phyloP scores from a whole-genome alignment of 2,888 invertebrate genomes.

The Synergus japonicus region DNA sequence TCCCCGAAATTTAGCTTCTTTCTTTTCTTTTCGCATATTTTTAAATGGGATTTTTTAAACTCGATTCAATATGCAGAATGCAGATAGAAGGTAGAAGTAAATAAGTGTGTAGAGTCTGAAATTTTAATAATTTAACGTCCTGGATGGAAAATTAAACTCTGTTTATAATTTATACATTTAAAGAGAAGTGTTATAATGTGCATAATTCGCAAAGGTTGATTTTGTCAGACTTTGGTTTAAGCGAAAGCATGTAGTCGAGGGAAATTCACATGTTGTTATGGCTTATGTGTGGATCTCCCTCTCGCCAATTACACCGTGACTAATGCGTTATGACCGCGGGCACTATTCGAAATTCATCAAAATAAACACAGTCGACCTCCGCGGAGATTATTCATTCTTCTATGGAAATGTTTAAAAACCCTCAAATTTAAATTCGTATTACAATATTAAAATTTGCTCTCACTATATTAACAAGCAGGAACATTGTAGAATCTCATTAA shows the following conservation, averaged over 20 bases:
- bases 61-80: neutral
- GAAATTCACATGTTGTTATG: conserved; percentile 28
- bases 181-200: conserved; percentile 1
- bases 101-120: neutral
- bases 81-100: neutral
- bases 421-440: neutral
- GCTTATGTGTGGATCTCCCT: conserved; percentile 29
- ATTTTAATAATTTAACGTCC: neutral
- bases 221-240: conserved; percentile 5
- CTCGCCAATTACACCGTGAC: conserved; percentile 72
- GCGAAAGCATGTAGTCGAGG: neutral
- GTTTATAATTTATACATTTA: conserved; percentile 30
- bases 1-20: too few relatives aligned
- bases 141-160: conserved; percentile 19
- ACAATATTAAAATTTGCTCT: neutral
- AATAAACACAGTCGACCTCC: conserved; percentile 69
- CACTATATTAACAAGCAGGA: too few relatives aligned
- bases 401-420: neutral
- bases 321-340: conserved; percentile 69
- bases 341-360: conserved; percentile 73
- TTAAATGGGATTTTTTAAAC: too few relatives aligned
- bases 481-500: too few relatives aligned
- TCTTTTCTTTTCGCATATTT: too few relatives aligned
- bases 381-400: conserved; percentile 63
- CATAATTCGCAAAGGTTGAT: conserved; percentile 13